Base-by-base conservation (phyloP, 2,888 invertebrate species). In the Chesias legatella region DNA sequence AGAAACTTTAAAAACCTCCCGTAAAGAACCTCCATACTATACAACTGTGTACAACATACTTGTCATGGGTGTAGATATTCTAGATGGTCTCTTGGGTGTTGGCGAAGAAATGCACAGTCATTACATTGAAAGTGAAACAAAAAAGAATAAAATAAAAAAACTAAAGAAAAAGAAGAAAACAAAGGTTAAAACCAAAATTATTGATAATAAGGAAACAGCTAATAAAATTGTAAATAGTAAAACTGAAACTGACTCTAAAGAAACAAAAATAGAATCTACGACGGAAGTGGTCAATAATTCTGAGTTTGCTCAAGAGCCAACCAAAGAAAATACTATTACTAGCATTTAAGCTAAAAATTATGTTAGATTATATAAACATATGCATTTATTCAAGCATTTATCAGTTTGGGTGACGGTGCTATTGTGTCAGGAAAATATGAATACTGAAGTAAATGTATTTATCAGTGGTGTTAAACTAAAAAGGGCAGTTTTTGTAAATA, bases 71-170 rank as follows among this genome's bases (percentile, higher is more conserved):
- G 43, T 88, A 33, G 81, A 85, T 45, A 40, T 79, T 0, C 64
- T 86, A 1, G 79, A 86, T 41, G 78, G 77, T 10, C 51, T 83
- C 3, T 53, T 78, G 13, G 60, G 73, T 13, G 63, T 76, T 8
- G 67, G 75, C 10, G 61, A 74, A 33, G 71, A 69, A 24, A 47
- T 82, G 21, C 50, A 53, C 21, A 63, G 66, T 8, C 68, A 67
- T 52, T 47, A 69, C 7, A 51, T 52, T 35, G 40, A 38, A 27
- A 43, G 44, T 13, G 21, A 48, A 8, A 33, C 32, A 13, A 49
- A 45, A 44, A 61, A 47, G 21, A 48, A 49, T 33, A 57, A 53
- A 30, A 33, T 10, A 33, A 48, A 34, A 6, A 50, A 44, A 23
- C 57, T 44, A 38, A 56, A 50, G 39, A 66, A 47, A 44, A 48